Percentiles rank a stretch among this genome's conserved stretches.
Conservation (phyloP, 1,140 invertebrate species). For the Thaumetopoea pityocampa region DNA sequence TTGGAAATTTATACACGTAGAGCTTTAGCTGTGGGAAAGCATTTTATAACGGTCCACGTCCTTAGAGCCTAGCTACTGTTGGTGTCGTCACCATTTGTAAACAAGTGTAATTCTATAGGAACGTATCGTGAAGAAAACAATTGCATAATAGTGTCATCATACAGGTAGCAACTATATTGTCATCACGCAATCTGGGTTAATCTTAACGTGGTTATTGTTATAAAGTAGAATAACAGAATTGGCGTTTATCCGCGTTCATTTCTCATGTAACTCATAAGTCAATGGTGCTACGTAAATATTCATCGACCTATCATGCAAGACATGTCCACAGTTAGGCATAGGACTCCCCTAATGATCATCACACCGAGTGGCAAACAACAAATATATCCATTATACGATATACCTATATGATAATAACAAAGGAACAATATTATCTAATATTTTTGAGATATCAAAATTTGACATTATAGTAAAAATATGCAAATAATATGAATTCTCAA, state of each 20-base stretch:
- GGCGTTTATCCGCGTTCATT: no score
- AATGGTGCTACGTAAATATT: no score
- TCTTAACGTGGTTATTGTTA: constrained; percentile 18
- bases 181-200: constrained; percentile 14
- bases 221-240: constrained; percentile 10
- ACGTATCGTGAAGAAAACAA: constrained; percentile 10
- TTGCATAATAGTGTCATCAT: constrained; percentile 9
- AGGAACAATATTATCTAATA: no score
- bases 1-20: constrained; percentile 58
- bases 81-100: constrained; percentile 21
- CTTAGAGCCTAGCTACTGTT: constrained; percentile 11
- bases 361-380: no score
- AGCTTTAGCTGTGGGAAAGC: constrained; percentile 31
- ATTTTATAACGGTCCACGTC: constrained; percentile 13
- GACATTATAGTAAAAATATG: no score
- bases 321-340: no score
- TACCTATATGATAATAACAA: no score
- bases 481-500: constrained; percentile 11
- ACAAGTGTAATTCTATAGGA: constrained; percentile 13
- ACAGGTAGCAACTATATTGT: constrained; percentile 10
- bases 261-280: no score
- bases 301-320: no score
- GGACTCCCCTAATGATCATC: no score
- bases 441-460: no score
- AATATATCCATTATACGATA: no score